Conservation (phyloP, 2,888 invertebrate genomes). For the Pseudoips prasinana region DNA sequence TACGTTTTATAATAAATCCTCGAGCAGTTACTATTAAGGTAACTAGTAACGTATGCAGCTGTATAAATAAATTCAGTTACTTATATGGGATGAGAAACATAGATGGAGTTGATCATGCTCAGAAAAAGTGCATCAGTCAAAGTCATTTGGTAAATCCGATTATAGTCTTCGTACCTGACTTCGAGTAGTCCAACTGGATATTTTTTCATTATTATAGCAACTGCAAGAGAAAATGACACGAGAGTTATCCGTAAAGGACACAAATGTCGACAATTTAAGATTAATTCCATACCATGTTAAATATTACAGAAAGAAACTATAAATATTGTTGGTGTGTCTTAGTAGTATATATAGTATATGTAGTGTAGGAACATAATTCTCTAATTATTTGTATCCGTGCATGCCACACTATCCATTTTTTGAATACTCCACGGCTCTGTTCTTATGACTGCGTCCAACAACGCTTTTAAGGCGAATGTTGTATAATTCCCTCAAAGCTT, state of each 20-base stretch:
- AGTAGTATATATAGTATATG: no score
- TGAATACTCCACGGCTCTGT: constrained; percentile 45
- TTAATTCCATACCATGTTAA: neutral
- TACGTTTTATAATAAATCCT: constrained; percentile 20
- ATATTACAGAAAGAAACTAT: no score
- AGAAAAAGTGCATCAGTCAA: constrained; percentile 17
- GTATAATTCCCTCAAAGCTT: constrained; percentile 42
- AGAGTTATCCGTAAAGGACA: no score
- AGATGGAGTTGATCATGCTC: constrained; percentile 16
- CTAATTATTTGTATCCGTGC: constrained; percentile 1
- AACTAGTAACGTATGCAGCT: constrained; percentile 17
- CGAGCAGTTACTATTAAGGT: constrained; percentile 24
- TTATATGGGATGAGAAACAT: constrained; percentile 18
- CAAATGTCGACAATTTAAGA: neutral
- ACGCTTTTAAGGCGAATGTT: constrained; percentile 47
- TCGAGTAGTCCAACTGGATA: constrained; percentile 8
- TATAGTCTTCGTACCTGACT: constrained; percentile 9
- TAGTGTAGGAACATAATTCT: no score
- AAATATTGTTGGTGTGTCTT: neutral
- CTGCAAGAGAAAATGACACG: no score
- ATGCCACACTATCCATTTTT: constrained; percentile 40
- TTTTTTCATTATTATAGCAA: no score
- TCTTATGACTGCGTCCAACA: constrained; percentile 28
- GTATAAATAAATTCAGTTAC: constrained; percentile 21
- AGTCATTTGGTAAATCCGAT: constrained; percentile 16